Evolutionary conservation across 2,888 invertebrate genomes (phyloP), one percentile per base, ranked within the genome.

Genomic region (Chrysolina americana): DNA sequence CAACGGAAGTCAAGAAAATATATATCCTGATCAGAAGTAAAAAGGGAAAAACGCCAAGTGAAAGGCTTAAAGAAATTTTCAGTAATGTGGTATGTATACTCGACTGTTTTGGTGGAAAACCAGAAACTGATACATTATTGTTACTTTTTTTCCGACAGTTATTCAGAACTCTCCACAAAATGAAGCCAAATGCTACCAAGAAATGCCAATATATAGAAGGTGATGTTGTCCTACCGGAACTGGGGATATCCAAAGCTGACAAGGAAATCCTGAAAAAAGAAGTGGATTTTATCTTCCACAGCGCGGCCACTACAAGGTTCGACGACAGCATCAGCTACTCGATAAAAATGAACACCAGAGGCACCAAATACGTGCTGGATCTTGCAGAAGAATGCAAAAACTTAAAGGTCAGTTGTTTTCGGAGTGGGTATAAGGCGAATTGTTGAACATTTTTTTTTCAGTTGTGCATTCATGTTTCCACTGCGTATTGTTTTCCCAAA

Each of bases 401-500:
- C 13, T 71, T 88, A n/a, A 79, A 83, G 81, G 91, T 92, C 90
- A n/a, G 88, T 64, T 21, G 10, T 2, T 21, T 50, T 53, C 15
- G 28, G 6, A 21, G 28, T 47, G 8, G 36, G 4, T 36, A 36
- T 36, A 36, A 36, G 36, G 36, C 3, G 8, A 36, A 36, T 8
- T 6, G 3, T 36, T 36, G 5, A 28, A 28, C 2, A 19, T 69
- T 56, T 73, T 70, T 62, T 68, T 81, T 81, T n/a, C 65, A 85
- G 84, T 70, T 81, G 0, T 92, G 96, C 81, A 90, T 96, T 1
- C 96, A 98, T 87, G 94, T 98, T 0, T 97, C 97, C 0, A 98
- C 98, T 0, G 94, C 97, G 0, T 98, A 96, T 87, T 96, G 96
- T 79, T 96, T 97, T 85, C 96, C 97, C 83, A 94, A 95, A 80